Evolutionary conservation across 2,888 invertebrate genomes (phyloP), one percentile per base, ranked within the genome.

Genomic region (Callosobruchus maculatus): DNA sequence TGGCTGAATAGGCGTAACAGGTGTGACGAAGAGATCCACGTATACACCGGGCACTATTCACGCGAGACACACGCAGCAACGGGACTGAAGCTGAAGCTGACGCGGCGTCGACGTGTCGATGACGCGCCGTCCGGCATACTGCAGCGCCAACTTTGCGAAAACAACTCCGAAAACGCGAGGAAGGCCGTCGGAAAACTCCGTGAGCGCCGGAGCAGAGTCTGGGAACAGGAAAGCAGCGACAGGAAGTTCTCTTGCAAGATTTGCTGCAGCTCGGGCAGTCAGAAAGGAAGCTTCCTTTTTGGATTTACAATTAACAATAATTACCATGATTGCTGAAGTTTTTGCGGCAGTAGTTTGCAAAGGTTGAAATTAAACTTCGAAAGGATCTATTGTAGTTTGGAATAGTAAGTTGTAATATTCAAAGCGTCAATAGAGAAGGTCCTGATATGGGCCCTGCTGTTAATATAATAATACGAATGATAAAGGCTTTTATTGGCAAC

Each of bases 1-100:
- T 77, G 72, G 22, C 9, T 49, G 49, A 49, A 49, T 18, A 18
- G 69, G 67, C 18, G 49, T 49, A 49, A 49, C 49, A 49, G 49
- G 49, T 49, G 49, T 18, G 49, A 49, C 49, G 49, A 49, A 49
- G 18, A 1, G 13, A 49, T 18, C 4, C 49, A 49, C 13, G 13
- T 1, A 49, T 1, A 18, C 49, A 49, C 49, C 49, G 13, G 9
- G 9, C 49, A 49, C 49, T 49, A 49, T 49, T 13, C 49, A 49
- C 49, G 18, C 49, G 49, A 7, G 13, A 13, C 49, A 18, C 49
- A 49, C 49, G 49, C 49, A 49, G 49, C 49, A 49, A 5, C 49
- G 13, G 49, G 18, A 18, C 18, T 18, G 18, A 13, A 49, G 13
- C 49, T 49, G 1, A 13, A 1, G 49, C 13, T 49, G 13, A 13